Conservation (phyloP, 2,797 vertebrate genomes). For the Eospalax fontanierii region DNA sequence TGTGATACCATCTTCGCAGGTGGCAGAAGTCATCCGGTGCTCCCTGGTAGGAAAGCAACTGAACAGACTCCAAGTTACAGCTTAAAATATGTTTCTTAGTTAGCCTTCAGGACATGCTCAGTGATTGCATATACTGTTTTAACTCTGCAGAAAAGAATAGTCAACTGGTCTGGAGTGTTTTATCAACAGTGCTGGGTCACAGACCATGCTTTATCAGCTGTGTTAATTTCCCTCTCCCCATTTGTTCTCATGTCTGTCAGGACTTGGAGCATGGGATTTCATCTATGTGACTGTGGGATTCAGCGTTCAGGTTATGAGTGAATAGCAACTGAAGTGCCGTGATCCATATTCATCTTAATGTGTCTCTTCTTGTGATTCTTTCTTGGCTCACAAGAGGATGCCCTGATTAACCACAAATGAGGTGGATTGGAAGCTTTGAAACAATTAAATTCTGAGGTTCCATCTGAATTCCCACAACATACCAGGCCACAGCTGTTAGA, state of each 20-base stretch:
- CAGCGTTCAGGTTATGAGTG: not conserved
- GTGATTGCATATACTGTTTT: not conserved
- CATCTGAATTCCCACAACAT: conserved; percentile 41
- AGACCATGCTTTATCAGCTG: not conserved
- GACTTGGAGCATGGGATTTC: not conserved
- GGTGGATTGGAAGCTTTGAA: not conserved
- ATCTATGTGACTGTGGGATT: not conserved
- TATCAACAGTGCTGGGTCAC: not conserved
- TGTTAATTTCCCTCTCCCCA: not conserved
- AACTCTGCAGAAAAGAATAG: not conserved
- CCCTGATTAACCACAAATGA: conserved; percentile 37
- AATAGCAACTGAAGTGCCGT: not conserved
- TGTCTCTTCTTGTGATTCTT: not conserved
- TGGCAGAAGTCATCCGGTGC: not conserved
- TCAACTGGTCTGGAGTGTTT: not conserved
- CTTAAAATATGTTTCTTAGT: not conserved
- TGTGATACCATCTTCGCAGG: not conserved
- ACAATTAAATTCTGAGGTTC: conserved; percentile 38
- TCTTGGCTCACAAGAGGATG: not conserved
- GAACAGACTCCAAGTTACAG: not conserved
- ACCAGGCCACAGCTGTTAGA: conserved; percentile 41
- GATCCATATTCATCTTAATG: not conserved
- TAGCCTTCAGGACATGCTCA: not conserved
- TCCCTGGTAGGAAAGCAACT: not conserved
- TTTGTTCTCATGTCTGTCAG: not conserved